A percentile compares a stretch with the other conserved stretches of the same genome.
Conservation (phyloP, 2,113 vertebrate species). For the Thunnus thynnus region DNA sequence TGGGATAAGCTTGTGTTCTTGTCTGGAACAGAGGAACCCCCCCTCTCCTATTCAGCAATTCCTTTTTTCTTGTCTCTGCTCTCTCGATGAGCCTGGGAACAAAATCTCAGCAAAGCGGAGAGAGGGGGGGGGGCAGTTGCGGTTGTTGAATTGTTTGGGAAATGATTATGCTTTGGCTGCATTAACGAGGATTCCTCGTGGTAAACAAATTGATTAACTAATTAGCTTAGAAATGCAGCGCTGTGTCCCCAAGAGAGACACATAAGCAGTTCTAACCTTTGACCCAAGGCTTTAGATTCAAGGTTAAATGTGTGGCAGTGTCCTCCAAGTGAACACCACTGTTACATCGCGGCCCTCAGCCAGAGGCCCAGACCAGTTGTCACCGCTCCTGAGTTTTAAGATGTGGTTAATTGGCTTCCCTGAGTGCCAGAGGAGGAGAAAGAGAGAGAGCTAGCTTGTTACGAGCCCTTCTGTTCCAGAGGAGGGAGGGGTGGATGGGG, state of each 20-base stretch:
- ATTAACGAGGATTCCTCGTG: slow-evolving; percentile 62
- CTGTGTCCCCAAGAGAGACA: slow-evolving; percentile 36
- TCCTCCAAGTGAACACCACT: slow-evolving; percentile 58
- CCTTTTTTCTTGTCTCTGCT: slow-evolving; percentile 74
- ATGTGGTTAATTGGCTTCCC: slow-evolving; percentile 80
- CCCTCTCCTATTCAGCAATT: slow-evolving; percentile 78
- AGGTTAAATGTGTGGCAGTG: slow-evolving; percentile 58
- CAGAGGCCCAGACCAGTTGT: slow-evolving; percentile 77
- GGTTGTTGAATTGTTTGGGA: slow-evolving; percentile 70
- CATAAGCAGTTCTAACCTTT: slow-evolving; percentile 48
- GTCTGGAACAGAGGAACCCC: slow-evolving; percentile 79
- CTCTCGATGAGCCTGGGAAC: slow-evolving; percentile 81
- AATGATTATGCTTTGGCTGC: slow-evolving; percentile 66
- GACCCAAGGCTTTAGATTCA: slow-evolving; percentile 58
- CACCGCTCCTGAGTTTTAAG: slow-evolving; percentile 78
- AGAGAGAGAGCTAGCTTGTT: slow-evolving; percentile 70
- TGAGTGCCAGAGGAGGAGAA: slow-evolving; percentile 68
- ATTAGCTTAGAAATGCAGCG: slow-evolving; percentile 69
- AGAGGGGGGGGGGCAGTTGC: slow-evolving; percentile 35
- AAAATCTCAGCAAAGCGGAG: slow-evolving; percentile 63
- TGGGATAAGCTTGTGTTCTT: slow-evolving; percentile 88
- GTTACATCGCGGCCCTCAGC: slow-evolving; percentile 60
- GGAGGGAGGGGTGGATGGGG: slow-evolving; percentile 45
- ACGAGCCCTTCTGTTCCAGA: slow-evolving; percentile 65
- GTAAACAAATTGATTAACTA: slow-evolving; percentile 80